phyloP scores from a whole-genome alignment of 2,113 vertebrate species.

The Nanorana parkeri region DNA sequence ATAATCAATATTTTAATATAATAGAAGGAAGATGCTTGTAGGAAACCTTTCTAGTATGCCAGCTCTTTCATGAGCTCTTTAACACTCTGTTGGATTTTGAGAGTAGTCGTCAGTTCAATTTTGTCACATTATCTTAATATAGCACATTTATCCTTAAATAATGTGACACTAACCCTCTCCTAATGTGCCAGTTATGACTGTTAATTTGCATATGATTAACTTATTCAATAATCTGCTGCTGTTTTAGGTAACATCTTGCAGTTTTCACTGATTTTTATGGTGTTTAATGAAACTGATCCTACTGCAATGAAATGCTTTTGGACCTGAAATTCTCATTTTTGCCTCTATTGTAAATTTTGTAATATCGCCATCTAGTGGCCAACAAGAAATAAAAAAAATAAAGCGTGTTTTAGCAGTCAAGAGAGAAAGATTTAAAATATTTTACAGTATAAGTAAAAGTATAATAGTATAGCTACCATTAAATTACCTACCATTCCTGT shows the following conservation, averaged over 20 bases:
- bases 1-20: not conserved
- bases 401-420: not conserved
- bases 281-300: conserved; percentile 42
- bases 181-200: conserved; percentile 40
- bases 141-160: conserved; percentile 40
- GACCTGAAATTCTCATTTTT: not conserved
- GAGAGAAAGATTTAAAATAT: too few relatives aligned
- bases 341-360: not conserved
- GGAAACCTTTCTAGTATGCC: not conserved
- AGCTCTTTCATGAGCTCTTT: not conserved
- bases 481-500: too few relatives aligned
- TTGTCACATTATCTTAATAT: conserved; percentile 38
- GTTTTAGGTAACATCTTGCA: conserved; percentile 37
- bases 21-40: not conserved
- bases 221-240: conserved; percentile 39
- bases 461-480: too few relatives aligned
- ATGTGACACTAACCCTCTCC: conserved; percentile 30
- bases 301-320: conserved; percentile 25
- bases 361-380: conserved; percentile 28
- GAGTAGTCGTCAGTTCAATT: conserved; percentile 30
- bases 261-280: conserved; percentile 35
- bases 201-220: conserved; percentile 48
- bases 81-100: conserved; percentile 20
- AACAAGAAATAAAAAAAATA: not conserved
- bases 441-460: too few relatives aligned